Percentiles rank a stretch among this genome's conserved stretches.
These are phyloP conservation scores for Dolichoris vasculosae DNA, from an alignment of 1,140 invertebrate genomes.

Conservation along the genomic window DNA sequence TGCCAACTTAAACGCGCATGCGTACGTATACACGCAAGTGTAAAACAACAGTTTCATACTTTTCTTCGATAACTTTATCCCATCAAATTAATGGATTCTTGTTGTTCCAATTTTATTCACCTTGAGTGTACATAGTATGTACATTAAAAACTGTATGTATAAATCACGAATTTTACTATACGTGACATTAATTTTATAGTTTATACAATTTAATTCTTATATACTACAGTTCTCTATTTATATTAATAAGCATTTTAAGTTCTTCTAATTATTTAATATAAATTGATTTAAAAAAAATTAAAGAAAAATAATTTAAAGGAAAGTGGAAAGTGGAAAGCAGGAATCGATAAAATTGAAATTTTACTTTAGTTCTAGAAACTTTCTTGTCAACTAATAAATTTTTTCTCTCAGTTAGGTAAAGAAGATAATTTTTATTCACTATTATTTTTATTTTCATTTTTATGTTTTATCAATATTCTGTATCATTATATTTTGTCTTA, in stretches of 20 bases:
- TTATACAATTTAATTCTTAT: constrained; percentile 7
- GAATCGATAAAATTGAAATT: constrained; percentile 36
- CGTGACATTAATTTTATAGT: constrained; percentile 9
- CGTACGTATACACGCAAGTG: not conserved
- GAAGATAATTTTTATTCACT: too few species aligned
- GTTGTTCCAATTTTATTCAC: not conserved
- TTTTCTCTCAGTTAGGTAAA: constrained; percentile 6
- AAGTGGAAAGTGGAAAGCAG: not conserved
- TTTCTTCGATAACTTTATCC: constrained; percentile 36
- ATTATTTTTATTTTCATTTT: not conserved
- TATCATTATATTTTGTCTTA: not conserved
- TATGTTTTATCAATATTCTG: not conserved
- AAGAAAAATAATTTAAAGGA: not conserved
- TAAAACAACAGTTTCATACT: not conserved
- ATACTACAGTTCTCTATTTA: not conserved
- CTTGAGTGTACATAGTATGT: not conserved
- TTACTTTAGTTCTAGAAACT: constrained; percentile 38
- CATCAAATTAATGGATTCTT: constrained; percentile 34
- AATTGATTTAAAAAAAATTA: not conserved
- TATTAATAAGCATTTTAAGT: not conserved
- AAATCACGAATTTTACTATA: constrained; percentile 35
- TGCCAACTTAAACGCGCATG: not conserved
- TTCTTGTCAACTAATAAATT: constrained; percentile 33
- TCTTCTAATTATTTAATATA: too few species aligned
- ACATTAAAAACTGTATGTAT: not conserved